These are phyloP conservation scores for Nyctereutes procyonoides DNA, from an alignment of 2,113 vertebrate species.

Conservation along the genomic window DNA sequence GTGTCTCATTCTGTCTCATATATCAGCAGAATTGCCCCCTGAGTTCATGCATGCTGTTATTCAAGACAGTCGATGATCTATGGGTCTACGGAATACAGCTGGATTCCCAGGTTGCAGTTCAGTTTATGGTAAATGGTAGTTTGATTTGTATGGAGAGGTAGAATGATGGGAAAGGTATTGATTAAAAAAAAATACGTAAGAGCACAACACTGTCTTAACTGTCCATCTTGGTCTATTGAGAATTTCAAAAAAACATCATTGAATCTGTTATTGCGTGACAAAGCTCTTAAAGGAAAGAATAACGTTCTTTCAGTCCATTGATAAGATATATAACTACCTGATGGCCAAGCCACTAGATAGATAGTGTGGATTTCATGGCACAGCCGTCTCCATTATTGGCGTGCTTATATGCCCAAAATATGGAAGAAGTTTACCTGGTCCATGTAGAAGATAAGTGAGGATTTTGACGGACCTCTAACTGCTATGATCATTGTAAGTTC, in stretches of 20 bases:
- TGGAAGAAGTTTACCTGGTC: not conserved
- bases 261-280: slow-evolving; percentile 36
- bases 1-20: slow-evolving; percentile 54
- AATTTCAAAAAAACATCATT: slow-evolving; percentile 31
- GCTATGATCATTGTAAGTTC: not conserved
- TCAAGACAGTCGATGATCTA: slow-evolving; percentile 49
- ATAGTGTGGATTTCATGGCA: not conserved
- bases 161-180: slow-evolving; percentile 65
- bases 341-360: not conserved
- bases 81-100: not conserved
- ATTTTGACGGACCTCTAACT: not conserved
- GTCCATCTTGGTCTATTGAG: slow-evolving; percentile 26
- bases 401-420: not conserved
- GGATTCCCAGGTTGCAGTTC: slow-evolving; percentile 55
- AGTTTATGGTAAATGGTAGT: slow-evolving; percentile 50
- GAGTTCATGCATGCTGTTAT: slow-evolving; percentile 60
- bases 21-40: slow-evolving; percentile 66
- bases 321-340: not conserved
- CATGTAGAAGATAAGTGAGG: not conserved
- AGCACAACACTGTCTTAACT: slow-evolving; percentile 47
- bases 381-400: not conserved
- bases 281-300: slow-evolving; percentile 28
- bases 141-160: slow-evolving; percentile 63
- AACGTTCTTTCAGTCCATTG: not conserved
- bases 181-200: slow-evolving; percentile 41